Conservation (phyloP, 2,888 invertebrate species). For the Dioctria linearis region DNA sequence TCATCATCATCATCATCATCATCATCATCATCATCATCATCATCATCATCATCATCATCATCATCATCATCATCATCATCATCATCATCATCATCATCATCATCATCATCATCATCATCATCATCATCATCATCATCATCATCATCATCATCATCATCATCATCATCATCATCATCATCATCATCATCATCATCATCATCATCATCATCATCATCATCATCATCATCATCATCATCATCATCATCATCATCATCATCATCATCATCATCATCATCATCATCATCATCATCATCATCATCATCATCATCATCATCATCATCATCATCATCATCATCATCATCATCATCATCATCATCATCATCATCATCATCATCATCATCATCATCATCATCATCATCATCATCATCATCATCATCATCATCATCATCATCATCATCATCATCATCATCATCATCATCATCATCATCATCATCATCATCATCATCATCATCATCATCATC, state of each 20-base stretch:
- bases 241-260: conserved; percentile 45
- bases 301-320: conserved; percentile 44
- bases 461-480: conserved; percentile 45
- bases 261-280: conserved; percentile 40
- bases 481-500: conserved; percentile 42
- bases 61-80: conserved; percentile 46
- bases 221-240: conserved; percentile 46
- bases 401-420: conserved; percentile 42
- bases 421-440: conserved; percentile 43
- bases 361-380: conserved; percentile 48
- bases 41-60: conserved; percentile 47
- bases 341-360: conserved; percentile 46
- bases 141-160: conserved; percentile 45
- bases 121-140: conserved; percentile 43
- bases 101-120: conserved; percentile 46
- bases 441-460: conserved; percentile 42
- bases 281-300: conserved; percentile 39
- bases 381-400: conserved; percentile 47
- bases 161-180: conserved; percentile 42
- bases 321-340: conserved; percentile 45
- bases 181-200: conserved; percentile 44
- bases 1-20: conserved; percentile 36
- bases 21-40: conserved; percentile 8
- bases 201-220: conserved; percentile 48
- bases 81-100: conserved; percentile 7